These are phyloP conservation scores for Menura novaehollandiae DNA, from an alignment of 2,113 vertebrate genomes.

Conservation along the genomic window DNA sequence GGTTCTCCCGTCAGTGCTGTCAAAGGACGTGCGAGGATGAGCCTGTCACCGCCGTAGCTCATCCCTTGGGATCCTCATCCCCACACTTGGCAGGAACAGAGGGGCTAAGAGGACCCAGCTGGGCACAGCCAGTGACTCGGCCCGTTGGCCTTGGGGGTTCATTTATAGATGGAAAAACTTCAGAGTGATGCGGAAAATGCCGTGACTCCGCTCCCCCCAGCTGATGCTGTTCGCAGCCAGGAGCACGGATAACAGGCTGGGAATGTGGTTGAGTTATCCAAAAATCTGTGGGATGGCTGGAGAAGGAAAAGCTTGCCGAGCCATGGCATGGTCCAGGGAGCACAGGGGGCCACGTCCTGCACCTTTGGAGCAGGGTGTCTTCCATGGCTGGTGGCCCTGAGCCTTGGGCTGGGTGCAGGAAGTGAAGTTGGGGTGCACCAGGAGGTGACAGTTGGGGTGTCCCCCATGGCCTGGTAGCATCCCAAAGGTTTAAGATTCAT, in stretches of 20 bases:
- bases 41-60: rapidly evolving
- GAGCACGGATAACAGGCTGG: not conserved
- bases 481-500: not conserved
- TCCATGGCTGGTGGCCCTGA: not conserved
- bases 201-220: rapidly evolving
- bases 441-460: not conserved
- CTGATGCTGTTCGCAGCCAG: not conserved
- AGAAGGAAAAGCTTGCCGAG: not conserved
- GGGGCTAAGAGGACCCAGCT: rapidly evolving
- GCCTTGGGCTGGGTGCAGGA: not conserved
- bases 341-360: rapidly evolving
- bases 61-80: not conserved
- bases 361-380: not conserved
- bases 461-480: not conserved
- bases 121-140: not conserved
- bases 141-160: not conserved
- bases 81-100: not conserved
- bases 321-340: rapidly evolving
- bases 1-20: rapidly evolving
- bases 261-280: not conserved
- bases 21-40: rapidly evolving
- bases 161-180: not conserved
- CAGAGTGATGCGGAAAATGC: not conserved
- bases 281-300: not conserved
- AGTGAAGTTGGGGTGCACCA: not conserved